Evolutionary conservation across 2,113 vertebrate genomes (phyloP).

Genomic region (Charina bottae): DNA sequence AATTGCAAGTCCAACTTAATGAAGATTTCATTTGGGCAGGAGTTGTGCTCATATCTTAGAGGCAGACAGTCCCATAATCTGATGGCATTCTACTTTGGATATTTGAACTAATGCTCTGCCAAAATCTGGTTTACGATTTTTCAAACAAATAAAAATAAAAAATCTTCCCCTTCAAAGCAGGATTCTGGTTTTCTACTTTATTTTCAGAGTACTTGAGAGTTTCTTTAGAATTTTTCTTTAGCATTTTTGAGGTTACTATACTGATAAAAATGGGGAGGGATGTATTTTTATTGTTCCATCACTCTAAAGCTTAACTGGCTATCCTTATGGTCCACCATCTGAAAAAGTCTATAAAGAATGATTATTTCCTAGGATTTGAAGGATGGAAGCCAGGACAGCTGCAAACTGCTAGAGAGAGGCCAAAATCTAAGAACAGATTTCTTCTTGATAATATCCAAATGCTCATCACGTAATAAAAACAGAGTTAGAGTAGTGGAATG

Average conservation of each 20-base stretch:
- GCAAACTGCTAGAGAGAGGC: neutral
- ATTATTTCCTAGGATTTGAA: neutral
- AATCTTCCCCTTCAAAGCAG: neutral
- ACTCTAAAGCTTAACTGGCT: neutral
- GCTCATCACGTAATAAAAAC: neutral
- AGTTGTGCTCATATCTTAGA: neutral
- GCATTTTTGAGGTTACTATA: neutral
- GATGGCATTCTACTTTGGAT: neutral
- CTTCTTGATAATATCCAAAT: neutral
- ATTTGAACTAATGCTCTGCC: neutral
- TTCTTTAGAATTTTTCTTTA: neutral
- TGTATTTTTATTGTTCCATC: neutral
- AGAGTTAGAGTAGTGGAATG: neutral
- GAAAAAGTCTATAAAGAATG: neutral
- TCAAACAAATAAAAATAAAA: neutral
- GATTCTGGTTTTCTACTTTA: neutral
- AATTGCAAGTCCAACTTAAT: neutral
- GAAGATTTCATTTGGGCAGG: neutral
- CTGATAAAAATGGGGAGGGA: neutral
- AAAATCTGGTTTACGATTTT: neutral
- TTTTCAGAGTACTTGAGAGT: neutral
- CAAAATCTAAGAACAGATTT: neutral
- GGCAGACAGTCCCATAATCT: neutral
- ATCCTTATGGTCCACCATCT: neutral
- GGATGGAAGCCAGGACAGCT: neutral